Evolutionary conservation across 2,797 vertebrate genomes (phyloP), one percentile per base, ranked within the genome.

Genomic region (Manis javanica): DNA sequence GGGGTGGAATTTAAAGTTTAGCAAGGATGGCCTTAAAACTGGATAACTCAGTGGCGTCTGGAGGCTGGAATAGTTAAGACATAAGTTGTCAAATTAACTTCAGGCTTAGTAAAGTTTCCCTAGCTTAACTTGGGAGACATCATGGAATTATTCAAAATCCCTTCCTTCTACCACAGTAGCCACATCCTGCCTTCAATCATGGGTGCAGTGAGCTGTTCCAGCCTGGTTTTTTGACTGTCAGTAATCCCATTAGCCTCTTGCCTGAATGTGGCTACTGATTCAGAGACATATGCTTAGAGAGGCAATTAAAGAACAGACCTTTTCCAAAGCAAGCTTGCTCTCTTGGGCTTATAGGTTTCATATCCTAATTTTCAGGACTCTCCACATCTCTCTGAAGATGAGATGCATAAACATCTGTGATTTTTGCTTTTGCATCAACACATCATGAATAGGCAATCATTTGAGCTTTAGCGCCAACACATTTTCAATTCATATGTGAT

Each of bases 401-500:
- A 88, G 63, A 51, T 37, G n/a, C 19, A 6, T 5, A 61, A 79
- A 82, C 39, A 71, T 68, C 61, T 95, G 16, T 88, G 86, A 68
- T 72, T 66, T 81, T 91, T 93, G 64, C 37, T 66, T 94, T 91
- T 91, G 34, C 16, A 37, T 92, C 51, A 57, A 14, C 75, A 37
- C 69, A 34, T 93, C 72, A 79, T 66, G 82, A 94, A 79, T 78
- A 90, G 68, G 53, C 26, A 63, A 55, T 66, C 46, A 64, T 31
- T 53, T 71, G 37, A 92, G 63, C 34, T 81, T 72, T 87, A 49
- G 75, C 0, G 0, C 49, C 55, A 39, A 24, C 39, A 57, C n/a
- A 39, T 97, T 96, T 95, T 88, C 46, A 86, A 6, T 89, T 95
- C 9, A 1, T 51, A 24, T 42, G 29, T 85, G 63, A 53, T 74